Conservation (phyloP, 2,113 vertebrate genomes). For the Casuarius casuarius region DNA sequence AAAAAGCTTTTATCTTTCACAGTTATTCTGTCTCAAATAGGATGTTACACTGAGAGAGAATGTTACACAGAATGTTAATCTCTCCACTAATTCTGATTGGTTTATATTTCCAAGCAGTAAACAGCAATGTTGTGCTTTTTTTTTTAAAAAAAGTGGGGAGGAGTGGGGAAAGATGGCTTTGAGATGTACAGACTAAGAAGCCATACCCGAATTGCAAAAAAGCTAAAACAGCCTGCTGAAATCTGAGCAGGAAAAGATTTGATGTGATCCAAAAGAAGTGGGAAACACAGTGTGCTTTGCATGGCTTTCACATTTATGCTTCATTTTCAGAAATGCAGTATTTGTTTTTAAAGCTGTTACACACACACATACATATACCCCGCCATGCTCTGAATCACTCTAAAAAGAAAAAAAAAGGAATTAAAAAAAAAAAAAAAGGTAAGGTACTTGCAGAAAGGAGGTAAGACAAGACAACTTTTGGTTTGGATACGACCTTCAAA, state of each 20-base stretch:
- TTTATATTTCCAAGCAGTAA: not conserved
- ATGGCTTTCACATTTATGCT: too few species aligned
- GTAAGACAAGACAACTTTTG: not conserved
- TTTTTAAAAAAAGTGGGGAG: not conserved
- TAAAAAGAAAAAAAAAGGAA: not conserved
- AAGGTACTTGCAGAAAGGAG: not conserved
- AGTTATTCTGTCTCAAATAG: not conserved
- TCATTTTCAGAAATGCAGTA: accelerated
- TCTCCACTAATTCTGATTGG: not conserved
- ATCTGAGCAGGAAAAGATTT: not conserved
- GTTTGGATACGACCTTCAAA: not conserved
- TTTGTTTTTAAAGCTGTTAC: not conserved
- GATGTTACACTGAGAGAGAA: not conserved
- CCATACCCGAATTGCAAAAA: not conserved
- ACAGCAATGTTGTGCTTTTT: not conserved
- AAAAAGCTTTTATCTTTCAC: not conserved
- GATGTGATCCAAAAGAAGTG: not conserved
- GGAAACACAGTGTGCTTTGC: not conserved
- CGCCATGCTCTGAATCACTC: not conserved
- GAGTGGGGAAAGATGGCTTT: not conserved
- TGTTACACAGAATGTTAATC: not conserved
- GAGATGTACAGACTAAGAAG: not conserved
- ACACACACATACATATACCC: too few species aligned
- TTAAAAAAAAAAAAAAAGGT: too few species aligned
- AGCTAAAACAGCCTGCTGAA: not conserved